Evolutionary conservation across 2,888 invertebrate genomes (phyloP), one percentile per base, ranked within the genome.

Genomic region (Saturnia pavonia): DNA sequence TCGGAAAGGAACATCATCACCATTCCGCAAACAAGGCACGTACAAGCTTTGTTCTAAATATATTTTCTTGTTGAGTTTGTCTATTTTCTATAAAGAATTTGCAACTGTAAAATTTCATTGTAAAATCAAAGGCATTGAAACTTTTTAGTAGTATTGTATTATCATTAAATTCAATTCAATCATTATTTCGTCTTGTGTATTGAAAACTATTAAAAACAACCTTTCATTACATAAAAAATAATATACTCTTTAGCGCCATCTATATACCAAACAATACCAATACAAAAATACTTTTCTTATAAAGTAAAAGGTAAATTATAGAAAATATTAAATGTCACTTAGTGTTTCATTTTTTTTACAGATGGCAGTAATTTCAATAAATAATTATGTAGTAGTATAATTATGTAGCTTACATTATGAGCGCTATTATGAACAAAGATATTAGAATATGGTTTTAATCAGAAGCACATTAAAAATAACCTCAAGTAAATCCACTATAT

Each of bases 291-390:
- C 12, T 11, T 8, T 22, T 2, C 9, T 1, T n/a, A 51, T 22
- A 51, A 54, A 11, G n/a, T 54, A 54, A 54, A 34, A 34, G 34
- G 0, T 54, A 45, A 12, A 25, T 6, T n/a, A n/a, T n/a, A n/a
- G n/a, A n/a, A n/a, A n/a, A 19, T 11, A 68, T 25, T 2, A 45
- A 25, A 19, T 51, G 19, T 45, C 27, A 48, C 54, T n/a, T 54
- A 22, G 40, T 54, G 51, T 60, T 14, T 1, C 2, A 0, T 1
- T 1, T 1, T 12, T 14, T 14, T 4, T 4, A 60, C 57, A 60
- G 57, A 60, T 60, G 25, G 27, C 57, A 60, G 57, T 60, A 60
- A 27, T 60, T 14, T 27, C 57, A 60, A 27, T 60, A 60, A 16
- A 16, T 45, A 45, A n/a, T n/a, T n/a, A n/a, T n/a, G n/a, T n/a